Evolutionary conservation across 2,888 invertebrate genomes (phyloP), one percentile per base, ranked within the genome.

Genomic region (Dicycla oo): DNA sequence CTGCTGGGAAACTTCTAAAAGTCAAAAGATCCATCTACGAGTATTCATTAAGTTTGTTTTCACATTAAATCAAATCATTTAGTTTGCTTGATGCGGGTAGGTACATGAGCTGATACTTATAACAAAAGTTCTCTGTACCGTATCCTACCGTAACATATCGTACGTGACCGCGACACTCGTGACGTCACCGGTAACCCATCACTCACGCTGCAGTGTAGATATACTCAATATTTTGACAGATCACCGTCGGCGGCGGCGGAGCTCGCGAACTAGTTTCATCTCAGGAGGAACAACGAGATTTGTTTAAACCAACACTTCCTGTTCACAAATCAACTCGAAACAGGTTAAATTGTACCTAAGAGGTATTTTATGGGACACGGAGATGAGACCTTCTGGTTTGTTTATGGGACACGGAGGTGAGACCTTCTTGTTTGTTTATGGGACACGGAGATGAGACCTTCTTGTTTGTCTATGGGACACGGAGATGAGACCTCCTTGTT

Each of bases 141-240:
- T 11, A 30, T 34, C 11, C 58, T 18, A 18, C n/a, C n/a, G n/a
- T n/a, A n/a, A n/a, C n/a, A n/a, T n/a, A n/a, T n/a, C n/a, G n/a
- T n/a, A n/a, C n/a, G n/a, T n/a, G n/a, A n/a, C 47, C 8, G 40
- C 8, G 20, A 34, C 51, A 20, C 10, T 4, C 15, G 43, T 72
- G 67, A 68, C 76, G 73, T 80, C 75, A 69, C 10, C 30, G n/a
- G 71, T 49, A 61, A 54, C 34, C n/a, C 79, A 68, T 75, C 61
- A 80, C 64, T 70, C 54, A 68, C 23, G 38, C 63, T 15, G 23
- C 60, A 61, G 69, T 51, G 51, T 15, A 45, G 34, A 45, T 61
- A 45, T 45, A 20, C 56, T 62, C 69, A 81, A 76, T 79, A 72
- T 81, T 79, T 60, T 23, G 70, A 78, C 81, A 69, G 57, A 63